phyloP scores from a whole-genome alignment of 2,888 invertebrate genomes.

The Yponomeuta cagnagella region DNA sequence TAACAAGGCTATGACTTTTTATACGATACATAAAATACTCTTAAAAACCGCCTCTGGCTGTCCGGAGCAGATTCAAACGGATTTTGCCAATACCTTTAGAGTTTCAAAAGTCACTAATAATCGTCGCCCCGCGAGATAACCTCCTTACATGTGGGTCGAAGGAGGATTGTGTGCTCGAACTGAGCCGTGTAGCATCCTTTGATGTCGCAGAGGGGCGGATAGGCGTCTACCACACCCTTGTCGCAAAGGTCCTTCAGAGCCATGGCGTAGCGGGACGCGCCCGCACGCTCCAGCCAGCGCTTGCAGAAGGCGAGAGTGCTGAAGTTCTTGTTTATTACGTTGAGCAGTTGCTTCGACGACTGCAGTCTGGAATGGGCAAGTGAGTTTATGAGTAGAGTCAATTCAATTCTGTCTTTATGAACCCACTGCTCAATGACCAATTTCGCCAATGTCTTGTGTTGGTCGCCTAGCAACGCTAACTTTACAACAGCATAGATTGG shows the following conservation, averaged over 20 bases:
- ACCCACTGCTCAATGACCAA: no score
- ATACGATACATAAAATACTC: slow-evolving; percentile 1
- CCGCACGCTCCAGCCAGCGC: slow-evolving; percentile 97
- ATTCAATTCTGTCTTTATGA: no score
- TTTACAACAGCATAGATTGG: no score
- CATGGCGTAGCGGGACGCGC: slow-evolving; percentile 98
- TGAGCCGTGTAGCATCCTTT: slow-evolving; percentile 99
- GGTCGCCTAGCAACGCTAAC: no score
- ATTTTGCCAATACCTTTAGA: not conserved
- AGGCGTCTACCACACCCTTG: slow-evolving; percentile 97
- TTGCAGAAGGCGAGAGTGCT: slow-evolving; percentile 99
- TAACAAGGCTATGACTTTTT: not conserved
- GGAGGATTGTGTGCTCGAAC: slow-evolving; percentile 98
- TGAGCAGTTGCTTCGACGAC: slow-evolving; percentile 93
- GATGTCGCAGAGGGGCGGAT: slow-evolving; percentile 97
- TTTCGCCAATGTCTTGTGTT: no score
- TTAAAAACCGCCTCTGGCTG: not conserved
- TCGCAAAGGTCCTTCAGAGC: slow-evolving; percentile 98
- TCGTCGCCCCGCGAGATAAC: slow-evolving; percentile 97
- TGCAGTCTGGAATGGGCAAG: slow-evolving; percentile 78
- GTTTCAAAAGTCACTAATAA: slow-evolving; percentile 76
- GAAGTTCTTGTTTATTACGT: slow-evolving; percentile 96
- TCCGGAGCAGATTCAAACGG: not conserved
- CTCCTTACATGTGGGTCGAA: slow-evolving; percentile 99
- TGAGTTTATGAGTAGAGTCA: not conserved